Base-by-base conservation (phyloP, 1,140 invertebrate species). In the Lamellibrachia luymesi region DNA sequence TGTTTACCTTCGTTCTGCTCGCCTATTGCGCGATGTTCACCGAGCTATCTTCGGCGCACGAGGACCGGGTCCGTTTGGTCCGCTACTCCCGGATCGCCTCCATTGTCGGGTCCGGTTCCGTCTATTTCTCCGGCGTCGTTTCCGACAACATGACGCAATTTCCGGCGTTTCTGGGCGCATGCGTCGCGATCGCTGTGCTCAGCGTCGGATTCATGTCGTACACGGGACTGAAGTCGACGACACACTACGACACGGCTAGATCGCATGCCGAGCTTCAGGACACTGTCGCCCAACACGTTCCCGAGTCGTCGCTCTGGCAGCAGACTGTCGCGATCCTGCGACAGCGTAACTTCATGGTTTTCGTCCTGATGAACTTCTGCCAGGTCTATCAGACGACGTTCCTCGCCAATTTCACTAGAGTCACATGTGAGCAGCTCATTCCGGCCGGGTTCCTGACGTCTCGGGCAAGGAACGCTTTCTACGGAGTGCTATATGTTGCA, bases 1-100 rank as follows among this genome's bases (percentile, higher is more conserved):
- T 97, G 93, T 96, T 95, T 93, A 97, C 96, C 91, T 96, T 95
- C 93, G 94, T 96, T 22, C 95, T 96, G 51, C 94, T 97, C 13
- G 96, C 96, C 7, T 94, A 95, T 92, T 96, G 96, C 93, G 95
- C 95, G 56, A 94, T 97, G 4, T 97, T 96, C 92, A 95, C 96
- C 2, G 96, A 97, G 93, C 95, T 96, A 25, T 96, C 96, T 1
- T 93, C 93, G 4, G 94, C 95, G 27, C 94, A 95, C 7, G 92
- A 94, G 27, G 94, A 95, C 52, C 94, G 96, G 52, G 94, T 97
- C 7, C 93, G 93, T 80, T 94, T 96, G 10, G 94, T 96, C n/a
- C 94, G 95, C 92, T 96, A 95, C 93, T 92, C 95, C 17, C 95
- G 96, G 38, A 94, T 96, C 22, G 95, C 95, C 51, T 92, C 93